phyloP scores from a whole-genome alignment of 2,888 invertebrate genomes.

The Dinocampus coccinellae region DNA sequence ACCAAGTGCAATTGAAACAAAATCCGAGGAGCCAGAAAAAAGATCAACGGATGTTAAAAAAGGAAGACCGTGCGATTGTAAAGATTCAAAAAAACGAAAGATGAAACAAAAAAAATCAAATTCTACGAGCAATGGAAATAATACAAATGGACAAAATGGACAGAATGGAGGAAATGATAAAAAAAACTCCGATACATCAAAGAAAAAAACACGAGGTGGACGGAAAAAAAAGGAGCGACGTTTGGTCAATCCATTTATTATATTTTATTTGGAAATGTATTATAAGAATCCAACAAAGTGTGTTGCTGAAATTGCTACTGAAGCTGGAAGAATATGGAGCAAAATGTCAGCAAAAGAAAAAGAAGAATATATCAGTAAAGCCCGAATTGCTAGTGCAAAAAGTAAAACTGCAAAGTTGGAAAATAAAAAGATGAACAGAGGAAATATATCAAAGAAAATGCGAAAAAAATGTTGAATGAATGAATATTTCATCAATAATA shows the following conservation, averaged over 20 bases:
- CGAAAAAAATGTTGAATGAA: neutral
- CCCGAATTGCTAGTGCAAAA: constrained; percentile 41
- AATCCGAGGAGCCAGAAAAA: constrained; percentile 7
- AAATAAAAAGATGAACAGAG: neutral
- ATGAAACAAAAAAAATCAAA: constrained; percentile 21
- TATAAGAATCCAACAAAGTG: constrained; percentile 47
- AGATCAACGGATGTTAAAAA: constrained; percentile 10
- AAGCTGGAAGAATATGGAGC: constrained; percentile 57
- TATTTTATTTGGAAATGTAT: constrained; percentile 56
- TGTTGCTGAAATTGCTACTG: constrained; percentile 53
- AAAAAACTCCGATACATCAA: neutral
- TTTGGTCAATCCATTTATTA: constrained; percentile 56
- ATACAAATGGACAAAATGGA: constrained; percentile 37
- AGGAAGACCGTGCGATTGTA: constrained; percentile 17
- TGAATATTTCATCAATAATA: neutral
- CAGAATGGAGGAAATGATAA: no score
- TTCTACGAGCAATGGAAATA: constrained; percentile 33
- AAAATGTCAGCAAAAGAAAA: constrained; percentile 48
- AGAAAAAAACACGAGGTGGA: constrained; percentile 11
- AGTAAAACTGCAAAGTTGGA: constrained; percentile 22
- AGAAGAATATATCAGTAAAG: constrained; percentile 48
- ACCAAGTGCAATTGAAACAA: neutral
- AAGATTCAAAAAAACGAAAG: neutral
- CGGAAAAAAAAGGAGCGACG: constrained; percentile 33
- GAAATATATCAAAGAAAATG: neutral